Percentiles rank a stretch among this genome's conserved stretches.
Evolutionary conservation across 2,797 vertebrate species (phyloP).

Genomic region (Tenualosa ilisha): DNA sequence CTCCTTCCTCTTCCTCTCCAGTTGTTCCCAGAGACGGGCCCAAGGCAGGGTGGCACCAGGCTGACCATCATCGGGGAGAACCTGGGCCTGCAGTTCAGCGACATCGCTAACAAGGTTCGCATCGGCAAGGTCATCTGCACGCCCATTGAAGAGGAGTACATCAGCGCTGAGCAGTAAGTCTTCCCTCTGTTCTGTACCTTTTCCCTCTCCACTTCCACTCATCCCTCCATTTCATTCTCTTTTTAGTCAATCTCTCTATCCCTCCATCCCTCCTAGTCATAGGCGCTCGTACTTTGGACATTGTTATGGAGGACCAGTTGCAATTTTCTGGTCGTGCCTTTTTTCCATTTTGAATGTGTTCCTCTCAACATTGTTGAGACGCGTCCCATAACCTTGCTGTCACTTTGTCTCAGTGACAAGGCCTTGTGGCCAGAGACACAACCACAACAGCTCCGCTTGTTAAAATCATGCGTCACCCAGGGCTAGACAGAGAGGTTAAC

Average conservation of each 20-base stretch:
- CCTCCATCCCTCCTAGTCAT: neutral
- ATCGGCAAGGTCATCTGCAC: conserved; percentile 90
- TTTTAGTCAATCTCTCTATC: neutral
- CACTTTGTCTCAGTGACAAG: neutral
- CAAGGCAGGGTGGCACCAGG: conserved; percentile 92
- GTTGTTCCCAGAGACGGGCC: conserved; percentile 91
- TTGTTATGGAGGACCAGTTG: too few species aligned
- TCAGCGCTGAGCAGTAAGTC: conserved; percentile 96
- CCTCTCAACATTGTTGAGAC: neutral
- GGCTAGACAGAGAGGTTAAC: neutral
- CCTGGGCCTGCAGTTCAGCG: conserved; percentile 92
- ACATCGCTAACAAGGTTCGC: conserved; percentile 85
- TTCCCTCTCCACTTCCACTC: neutral
- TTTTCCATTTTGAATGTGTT: neutral
- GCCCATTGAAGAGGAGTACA: conserved; percentile 92
- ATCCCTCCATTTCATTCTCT: neutral
- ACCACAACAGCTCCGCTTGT: neutral
- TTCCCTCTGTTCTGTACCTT: too few species aligned
- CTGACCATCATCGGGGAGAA: conserved; percentile 96
- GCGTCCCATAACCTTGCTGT: neutral
- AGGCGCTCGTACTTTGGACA: neutral
- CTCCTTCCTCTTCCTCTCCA: conserved; percentile 53
- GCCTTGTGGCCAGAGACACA: neutral
- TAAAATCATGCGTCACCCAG: neutral
- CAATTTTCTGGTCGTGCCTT: neutral